These are phyloP conservation scores for Melanotaenia maccullochi DNA, from an alignment of 2,797 vertebrate species.

Conservation along the genomic window DNA sequence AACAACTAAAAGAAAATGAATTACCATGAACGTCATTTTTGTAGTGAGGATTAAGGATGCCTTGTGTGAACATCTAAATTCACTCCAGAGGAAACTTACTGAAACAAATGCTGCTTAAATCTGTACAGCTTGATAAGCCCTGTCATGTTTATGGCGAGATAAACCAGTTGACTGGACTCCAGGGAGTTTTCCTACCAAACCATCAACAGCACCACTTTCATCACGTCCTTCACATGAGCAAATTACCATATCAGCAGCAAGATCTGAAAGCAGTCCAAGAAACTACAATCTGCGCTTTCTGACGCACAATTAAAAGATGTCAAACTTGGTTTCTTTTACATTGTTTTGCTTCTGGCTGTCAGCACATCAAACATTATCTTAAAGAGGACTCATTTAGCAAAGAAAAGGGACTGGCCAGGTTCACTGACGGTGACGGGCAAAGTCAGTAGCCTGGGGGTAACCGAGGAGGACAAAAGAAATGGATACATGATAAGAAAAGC, in stretches of 20 bases:
- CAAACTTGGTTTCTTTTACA: conserved; percentile 85
- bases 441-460: conserved; percentile 73
- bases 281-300: conserved; percentile 80
- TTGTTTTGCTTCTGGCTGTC: conserved; percentile 84
- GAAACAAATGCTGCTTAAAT: conserved; percentile 53
- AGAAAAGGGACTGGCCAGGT: conserved; percentile 72
- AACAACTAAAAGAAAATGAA: conserved; percentile 51
- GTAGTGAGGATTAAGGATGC: conserved; percentile 24
- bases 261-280: conserved; percentile 77
- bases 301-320: conserved; percentile 88
- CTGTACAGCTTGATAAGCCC: conserved; percentile 26
- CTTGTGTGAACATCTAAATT: conserved; percentile 20
- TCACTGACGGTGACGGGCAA: conserved; percentile 62
- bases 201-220: conserved; percentile 72
- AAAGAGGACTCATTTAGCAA: conserved; percentile 86
- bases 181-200: conserved; percentile 59
- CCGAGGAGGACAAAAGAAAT: conserved; percentile 75
- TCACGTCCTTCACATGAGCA: conserved; percentile 75
- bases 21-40: conserved; percentile 13
- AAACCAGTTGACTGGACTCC: conserved; percentile 61
- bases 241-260: conserved; percentile 76
- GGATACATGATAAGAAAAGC: conserved; percentile 83
- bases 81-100: conserved; percentile 16
- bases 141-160: conserved; percentile 56
- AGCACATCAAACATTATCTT: conserved; percentile 86